These are phyloP conservation scores for Tribolium freemani DNA, from an alignment of 2,888 invertebrate species.

Conservation along the genomic window DNA sequence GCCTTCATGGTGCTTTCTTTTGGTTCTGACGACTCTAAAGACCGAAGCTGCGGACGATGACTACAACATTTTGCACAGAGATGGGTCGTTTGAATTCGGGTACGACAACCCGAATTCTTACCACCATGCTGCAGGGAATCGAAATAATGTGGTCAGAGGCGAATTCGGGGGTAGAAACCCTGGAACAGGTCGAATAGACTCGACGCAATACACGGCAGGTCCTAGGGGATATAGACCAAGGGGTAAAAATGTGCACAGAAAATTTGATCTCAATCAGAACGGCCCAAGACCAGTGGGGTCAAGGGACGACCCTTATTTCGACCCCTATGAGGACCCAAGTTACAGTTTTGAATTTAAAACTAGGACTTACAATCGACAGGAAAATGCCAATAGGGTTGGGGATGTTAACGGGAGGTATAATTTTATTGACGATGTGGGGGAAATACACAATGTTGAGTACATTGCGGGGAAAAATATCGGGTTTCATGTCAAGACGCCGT, in stretches of 20 bases:
- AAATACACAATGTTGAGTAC: slow-evolving; percentile 82
- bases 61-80: slow-evolving; percentile 77
- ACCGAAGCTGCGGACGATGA: slow-evolving; percentile 67
- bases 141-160: slow-evolving; percentile 78
- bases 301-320: slow-evolving; percentile 80
- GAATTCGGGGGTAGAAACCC: slow-evolving; percentile 82
- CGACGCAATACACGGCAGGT: slow-evolving; percentile 82
- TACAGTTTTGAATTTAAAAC: slow-evolving; percentile 80
- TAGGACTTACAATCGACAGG: slow-evolving; percentile 77
- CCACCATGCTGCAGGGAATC: slow-evolving; percentile 78
- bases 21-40: slow-evolving; percentile 45
- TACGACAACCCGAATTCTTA: slow-evolving; percentile 81
- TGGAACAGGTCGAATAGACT: slow-evolving; percentile 71
- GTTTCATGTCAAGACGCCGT: slow-evolving; percentile 80
- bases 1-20: slow-evolving; percentile 46
- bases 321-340: slow-evolving; percentile 84
- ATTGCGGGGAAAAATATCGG: slow-evolving; percentile 83
- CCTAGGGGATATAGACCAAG: slow-evolving; percentile 84
- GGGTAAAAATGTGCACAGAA: slow-evolving; percentile 81
- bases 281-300: slow-evolving; percentile 75
- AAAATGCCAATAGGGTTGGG: slow-evolving; percentile 66
- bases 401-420: slow-evolving; percentile 76
- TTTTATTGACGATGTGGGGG: slow-evolving; percentile 82
- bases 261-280: slow-evolving; percentile 78
- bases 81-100: slow-evolving; percentile 84